Conservation (phyloP, 2,113 vertebrate species). For the Morone saxatilis region DNA sequence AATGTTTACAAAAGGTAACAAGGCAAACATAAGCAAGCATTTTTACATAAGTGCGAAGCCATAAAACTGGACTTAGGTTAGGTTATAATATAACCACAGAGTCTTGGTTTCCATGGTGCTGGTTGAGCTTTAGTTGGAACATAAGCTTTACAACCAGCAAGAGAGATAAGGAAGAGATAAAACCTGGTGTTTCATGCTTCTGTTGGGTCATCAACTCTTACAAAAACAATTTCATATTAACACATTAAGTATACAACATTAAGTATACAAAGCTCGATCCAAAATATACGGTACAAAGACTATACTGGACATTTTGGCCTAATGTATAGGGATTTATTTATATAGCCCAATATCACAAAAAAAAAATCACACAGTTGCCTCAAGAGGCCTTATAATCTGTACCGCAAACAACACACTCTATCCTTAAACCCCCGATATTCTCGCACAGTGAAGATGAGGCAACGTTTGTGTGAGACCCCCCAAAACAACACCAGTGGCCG, state of each 20-base stretch:
- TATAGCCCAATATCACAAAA: background rate
- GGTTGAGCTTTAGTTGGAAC: background rate
- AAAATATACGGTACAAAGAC: background rate
- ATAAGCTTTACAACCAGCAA: slow-evolving; percentile 17
- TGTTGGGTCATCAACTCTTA: background rate
- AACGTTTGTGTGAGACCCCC: background rate
- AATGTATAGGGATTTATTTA: too few relatives aligned
- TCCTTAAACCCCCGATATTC: background rate
- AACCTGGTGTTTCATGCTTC: slow-evolving; percentile 12
- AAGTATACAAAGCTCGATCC: background rate
- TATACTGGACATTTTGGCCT: background rate
- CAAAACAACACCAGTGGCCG: background rate
- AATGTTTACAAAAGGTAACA: background rate
- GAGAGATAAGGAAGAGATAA: slow-evolving; percentile 11
- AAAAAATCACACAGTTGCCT: background rate
- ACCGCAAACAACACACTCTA: too few relatives aligned
- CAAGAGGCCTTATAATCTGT: background rate
- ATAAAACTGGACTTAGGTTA: background rate
- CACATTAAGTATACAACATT: background rate
- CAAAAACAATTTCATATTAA: background rate
- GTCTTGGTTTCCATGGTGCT: background rate
- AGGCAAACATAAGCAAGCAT: background rate
- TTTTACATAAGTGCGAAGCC: background rate
- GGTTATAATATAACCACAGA: background rate
- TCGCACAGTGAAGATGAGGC: background rate